Conservation (phyloP, 2,888 invertebrate species). For the Salticus scenicus region DNA sequence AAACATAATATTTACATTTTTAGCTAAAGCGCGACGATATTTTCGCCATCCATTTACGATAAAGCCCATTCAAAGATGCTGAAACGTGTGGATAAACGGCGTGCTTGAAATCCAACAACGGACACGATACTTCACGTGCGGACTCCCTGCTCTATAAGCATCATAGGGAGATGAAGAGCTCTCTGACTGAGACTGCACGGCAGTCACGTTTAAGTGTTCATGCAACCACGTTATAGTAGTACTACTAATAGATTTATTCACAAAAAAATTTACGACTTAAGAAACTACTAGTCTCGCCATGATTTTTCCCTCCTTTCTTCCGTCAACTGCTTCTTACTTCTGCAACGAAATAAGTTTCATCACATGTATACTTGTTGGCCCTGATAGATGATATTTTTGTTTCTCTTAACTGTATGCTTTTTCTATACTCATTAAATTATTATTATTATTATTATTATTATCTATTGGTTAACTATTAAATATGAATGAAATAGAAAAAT, state of each 20-base stretch:
- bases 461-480: too few species aligned
- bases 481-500: too few species aligned
- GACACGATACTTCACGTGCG: constrained; percentile 54
- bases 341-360: neutral
- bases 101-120: constrained; percentile 17
- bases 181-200: constrained; percentile 43
- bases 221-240: constrained; percentile 37
- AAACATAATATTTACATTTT: neutral
- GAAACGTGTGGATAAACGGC: constrained; percentile 16
- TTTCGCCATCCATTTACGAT: neutral
- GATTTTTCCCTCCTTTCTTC: neutral
- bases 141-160: constrained; percentile 35
- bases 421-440: too few species aligned
- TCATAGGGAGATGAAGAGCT: constrained; percentile 45
- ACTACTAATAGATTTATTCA: constrained; percentile 51
- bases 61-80: neutral
- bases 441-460: too few species aligned
- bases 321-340: neutral
- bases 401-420: too few species aligned
- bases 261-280: constrained; percentile 23
- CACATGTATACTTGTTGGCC: neutral
- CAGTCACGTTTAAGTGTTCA: constrained; percentile 53
- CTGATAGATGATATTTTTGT: too few species aligned
- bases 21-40: neutral
- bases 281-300: neutral